A percentile compares a stretch with the other conserved stretches of the same genome.
phyloP scores from a whole-genome alignment of 2,797 vertebrate species.

The Adelosebastes latens region DNA sequence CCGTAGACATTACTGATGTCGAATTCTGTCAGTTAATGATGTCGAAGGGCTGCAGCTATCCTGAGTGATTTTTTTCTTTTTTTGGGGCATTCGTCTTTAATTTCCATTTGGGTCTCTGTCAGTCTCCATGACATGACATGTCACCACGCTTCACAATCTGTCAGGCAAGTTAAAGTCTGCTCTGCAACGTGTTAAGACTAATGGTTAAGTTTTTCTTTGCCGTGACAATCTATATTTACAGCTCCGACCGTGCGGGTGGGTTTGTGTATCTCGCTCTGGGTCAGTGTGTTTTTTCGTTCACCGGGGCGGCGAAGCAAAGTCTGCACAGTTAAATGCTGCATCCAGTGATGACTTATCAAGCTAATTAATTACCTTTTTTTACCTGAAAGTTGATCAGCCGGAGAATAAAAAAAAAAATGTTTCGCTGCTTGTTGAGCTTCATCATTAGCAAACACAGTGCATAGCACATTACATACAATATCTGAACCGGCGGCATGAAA shows the following conservation, averaged over 20 bases:
- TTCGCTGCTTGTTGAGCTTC: background rate
- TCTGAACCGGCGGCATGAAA: slow-evolving; percentile 43
- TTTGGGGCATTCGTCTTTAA: slow-evolving; percentile 19
- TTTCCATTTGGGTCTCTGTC: slow-evolving; percentile 39
- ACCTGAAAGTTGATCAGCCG: slow-evolving; percentile 20
- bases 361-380: slow-evolving; percentile 15
- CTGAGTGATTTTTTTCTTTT: background rate
- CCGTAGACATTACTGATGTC: background rate
- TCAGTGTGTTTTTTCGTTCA: background rate
- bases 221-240: slow-evolving; percentile 2
- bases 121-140: slow-evolving; percentile 32
- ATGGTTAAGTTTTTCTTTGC: slow-evolving; percentile 10
- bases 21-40: background rate
- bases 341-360: background rate
- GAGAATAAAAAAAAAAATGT: background rate
- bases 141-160: slow-evolving; percentile 34
- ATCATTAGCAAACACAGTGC: slow-evolving; percentile 22
- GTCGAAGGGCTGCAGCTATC: background rate
- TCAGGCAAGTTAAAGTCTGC: slow-evolving; percentile 27
- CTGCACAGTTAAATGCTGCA: background rate
- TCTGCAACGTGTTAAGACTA: slow-evolving; percentile 15
- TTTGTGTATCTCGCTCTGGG: slow-evolving; percentile 6
- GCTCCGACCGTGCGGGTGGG: background rate
- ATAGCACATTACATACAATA: slow-evolving; percentile 1
- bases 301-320: too few relatives aligned